A percentile compares a stretch with the other conserved stretches of the same genome.
Evolutionary conservation across 2,113 vertebrate species (phyloP).

Genomic region (Seriola aureovittata): DNA sequence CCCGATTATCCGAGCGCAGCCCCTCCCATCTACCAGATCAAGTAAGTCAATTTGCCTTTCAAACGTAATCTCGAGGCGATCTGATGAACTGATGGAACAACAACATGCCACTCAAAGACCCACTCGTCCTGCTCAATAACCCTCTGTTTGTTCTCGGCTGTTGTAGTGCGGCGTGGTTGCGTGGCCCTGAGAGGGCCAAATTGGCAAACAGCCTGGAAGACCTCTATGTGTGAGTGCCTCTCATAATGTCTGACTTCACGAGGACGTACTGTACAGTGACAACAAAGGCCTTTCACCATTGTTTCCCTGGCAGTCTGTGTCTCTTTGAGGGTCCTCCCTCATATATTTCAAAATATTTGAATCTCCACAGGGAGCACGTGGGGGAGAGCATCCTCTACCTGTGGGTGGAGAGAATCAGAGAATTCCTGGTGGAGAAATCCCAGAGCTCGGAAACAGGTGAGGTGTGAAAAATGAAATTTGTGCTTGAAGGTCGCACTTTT

Average conservation of each 20-base stretch:
- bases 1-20: constrained; percentile 91
- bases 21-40: constrained; percentile 96
- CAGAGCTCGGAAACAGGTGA: constrained; percentile 89
- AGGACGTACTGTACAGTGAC: constrained; percentile 24
- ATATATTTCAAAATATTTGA: constrained; percentile 20
- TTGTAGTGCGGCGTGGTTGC: constrained; percentile 94
- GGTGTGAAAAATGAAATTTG: constrained; percentile 54
- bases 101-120: constrained; percentile 54
- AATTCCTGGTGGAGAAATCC: constrained; percentile 91
- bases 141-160: constrained; percentile 70
- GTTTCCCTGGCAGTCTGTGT: constrained; percentile 10
- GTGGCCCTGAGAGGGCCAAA: constrained; percentile 86
- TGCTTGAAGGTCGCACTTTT: background rate
- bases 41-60: constrained; percentile 87
- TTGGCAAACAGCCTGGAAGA: constrained; percentile 94
- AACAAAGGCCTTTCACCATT: constrained; percentile 56
- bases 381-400: constrained; percentile 96
- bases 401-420: constrained; percentile 96
- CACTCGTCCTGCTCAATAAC: constrained; percentile 63
- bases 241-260: constrained; percentile 57
- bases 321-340: constrained; percentile 11
- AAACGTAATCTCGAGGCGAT: constrained; percentile 49
- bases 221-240: constrained; percentile 92
- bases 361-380: constrained; percentile 87
- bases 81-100: constrained; percentile 58